Conservation (phyloP, 2,888 invertebrate genomes). For the Drosophila ezoana region DNA sequence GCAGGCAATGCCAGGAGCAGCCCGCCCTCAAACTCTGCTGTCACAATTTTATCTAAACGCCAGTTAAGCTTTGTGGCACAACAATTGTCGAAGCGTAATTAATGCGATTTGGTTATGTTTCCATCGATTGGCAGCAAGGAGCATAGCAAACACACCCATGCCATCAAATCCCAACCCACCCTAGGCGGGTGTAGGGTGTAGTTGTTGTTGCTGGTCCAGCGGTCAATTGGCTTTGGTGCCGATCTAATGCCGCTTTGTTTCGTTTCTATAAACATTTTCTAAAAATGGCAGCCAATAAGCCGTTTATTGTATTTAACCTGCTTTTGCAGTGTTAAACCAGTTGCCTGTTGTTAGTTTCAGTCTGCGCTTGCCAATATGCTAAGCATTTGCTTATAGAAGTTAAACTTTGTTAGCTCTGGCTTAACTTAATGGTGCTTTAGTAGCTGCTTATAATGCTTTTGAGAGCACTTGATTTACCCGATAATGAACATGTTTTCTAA, state of each 20-base stretch:
- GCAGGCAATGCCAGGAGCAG: background rate
- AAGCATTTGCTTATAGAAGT: background rate
- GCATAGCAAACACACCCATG: conserved; percentile 1
- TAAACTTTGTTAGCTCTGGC: background rate
- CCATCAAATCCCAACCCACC: background rate
- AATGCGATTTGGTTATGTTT: conserved; percentile 75
- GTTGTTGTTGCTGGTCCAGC: conserved; percentile 32
- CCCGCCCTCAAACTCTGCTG: background rate
- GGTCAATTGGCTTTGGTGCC: conserved; percentile 56
- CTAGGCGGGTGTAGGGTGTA: background rate
- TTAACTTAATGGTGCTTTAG: background rate
- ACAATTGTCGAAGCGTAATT: conserved; percentile 78
- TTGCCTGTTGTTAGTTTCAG: background rate
- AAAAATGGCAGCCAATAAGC: conserved; percentile 41
- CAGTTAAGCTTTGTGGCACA: conserved; percentile 73
- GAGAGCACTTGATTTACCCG: background rate
- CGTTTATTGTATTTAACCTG: conserved; percentile 32
- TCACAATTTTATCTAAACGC: conserved; percentile 42
- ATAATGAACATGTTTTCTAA: background rate
- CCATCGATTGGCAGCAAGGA: conserved; percentile 63
- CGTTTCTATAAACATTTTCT: conserved; percentile 39
- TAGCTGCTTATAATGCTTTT: background rate
- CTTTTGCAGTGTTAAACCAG: background rate
- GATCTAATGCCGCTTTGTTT: conserved; percentile 37
- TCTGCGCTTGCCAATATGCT: background rate